Conservation (phyloP, 2,888 invertebrate species). For the Thereva unica region DNA sequence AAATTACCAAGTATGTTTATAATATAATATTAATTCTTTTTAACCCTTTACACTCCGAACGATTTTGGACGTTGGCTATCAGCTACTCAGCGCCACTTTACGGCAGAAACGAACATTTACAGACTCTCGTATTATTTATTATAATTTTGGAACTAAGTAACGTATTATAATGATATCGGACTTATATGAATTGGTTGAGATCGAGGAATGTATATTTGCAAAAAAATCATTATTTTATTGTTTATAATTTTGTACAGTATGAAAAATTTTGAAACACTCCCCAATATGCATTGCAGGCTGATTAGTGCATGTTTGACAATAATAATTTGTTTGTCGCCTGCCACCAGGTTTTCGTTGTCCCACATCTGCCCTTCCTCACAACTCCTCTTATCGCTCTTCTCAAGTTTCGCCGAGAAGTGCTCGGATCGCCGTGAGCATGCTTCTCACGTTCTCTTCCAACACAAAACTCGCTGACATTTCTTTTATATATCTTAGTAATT, state of each 20-base stretch:
- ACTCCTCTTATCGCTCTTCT: too few relatives aligned
- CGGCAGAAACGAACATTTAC: neutral
- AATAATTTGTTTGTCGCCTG: neutral
- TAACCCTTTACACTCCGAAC: slow-evolving; percentile 2
- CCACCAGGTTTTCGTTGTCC: slow-evolving; percentile 1
- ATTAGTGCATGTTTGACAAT: neutral
- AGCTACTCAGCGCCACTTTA: neutral
- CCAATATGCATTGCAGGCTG: slow-evolving; percentile 4
- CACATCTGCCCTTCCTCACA: too few relatives aligned
- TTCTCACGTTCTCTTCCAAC: too few relatives aligned
- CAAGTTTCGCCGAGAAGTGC: too few relatives aligned
- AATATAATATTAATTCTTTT: too few relatives aligned
- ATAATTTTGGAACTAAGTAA: neutral
- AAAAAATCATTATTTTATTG: neutral
- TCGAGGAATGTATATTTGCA: neutral
- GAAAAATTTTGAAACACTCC: neutral
- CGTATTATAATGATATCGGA: neutral
- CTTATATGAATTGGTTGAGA: neutral
- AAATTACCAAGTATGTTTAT: too few relatives aligned
- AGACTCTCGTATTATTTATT: neutral
- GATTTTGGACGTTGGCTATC: neutral
- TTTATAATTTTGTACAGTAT: neutral
- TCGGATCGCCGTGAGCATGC: too few relatives aligned
- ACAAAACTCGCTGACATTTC: too few relatives aligned
- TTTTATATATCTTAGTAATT: too few relatives aligned